phyloP scores from a whole-genome alignment of 23 tunicate species.

The Botrylloides violaceus region DNA sequence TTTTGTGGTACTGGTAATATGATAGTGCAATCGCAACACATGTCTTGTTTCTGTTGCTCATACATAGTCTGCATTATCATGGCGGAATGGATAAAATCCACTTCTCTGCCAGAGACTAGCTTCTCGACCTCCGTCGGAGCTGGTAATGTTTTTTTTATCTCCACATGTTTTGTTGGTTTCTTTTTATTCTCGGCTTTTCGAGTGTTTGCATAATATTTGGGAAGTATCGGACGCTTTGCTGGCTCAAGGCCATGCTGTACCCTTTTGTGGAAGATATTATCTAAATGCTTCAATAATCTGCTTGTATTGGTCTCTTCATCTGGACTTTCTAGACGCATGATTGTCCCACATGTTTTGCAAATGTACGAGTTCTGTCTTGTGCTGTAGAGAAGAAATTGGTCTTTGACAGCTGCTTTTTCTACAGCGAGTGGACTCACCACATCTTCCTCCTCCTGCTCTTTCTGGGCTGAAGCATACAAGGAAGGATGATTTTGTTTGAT shows the following conservation, averaged over 20 bases:
- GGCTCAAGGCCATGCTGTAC: slow-evolving; percentile 18
- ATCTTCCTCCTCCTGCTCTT: not conserved
- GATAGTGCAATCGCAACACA: slow-evolving; percentile 19
- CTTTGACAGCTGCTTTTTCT: not conserved
- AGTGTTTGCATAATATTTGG: not conserved
- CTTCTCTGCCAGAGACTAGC: not conserved
- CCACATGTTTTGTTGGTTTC: not conserved
- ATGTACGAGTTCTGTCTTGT: slow-evolving; percentile 6
- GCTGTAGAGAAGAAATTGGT: slow-evolving; percentile 8
- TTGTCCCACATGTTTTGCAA: slow-evolving; percentile 13
- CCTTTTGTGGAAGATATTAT: slow-evolving; percentile 12
- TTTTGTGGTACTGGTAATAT: not conserved
- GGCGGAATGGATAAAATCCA: slow-evolving; percentile 1
- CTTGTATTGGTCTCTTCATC: not conserved
- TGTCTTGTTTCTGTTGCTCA: not conserved
- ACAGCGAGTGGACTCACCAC: not conserved
- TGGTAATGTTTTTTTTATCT: not conserved
- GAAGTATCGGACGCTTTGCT: not conserved
- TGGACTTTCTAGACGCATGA: slow-evolving; percentile 22
- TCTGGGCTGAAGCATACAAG: not conserved
- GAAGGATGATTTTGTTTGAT: slow-evolving; percentile 6
- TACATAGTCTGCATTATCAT: slow-evolving; percentile 13
- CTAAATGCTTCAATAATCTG: slow-evolving; percentile 4
- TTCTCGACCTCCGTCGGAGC: not conserved
- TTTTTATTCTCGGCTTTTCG: not conserved